Evolutionary conservation across 2,888 invertebrate genomes (phyloP), one percentile per base, ranked within the genome.

Genomic region (Anticlea derivata): DNA sequence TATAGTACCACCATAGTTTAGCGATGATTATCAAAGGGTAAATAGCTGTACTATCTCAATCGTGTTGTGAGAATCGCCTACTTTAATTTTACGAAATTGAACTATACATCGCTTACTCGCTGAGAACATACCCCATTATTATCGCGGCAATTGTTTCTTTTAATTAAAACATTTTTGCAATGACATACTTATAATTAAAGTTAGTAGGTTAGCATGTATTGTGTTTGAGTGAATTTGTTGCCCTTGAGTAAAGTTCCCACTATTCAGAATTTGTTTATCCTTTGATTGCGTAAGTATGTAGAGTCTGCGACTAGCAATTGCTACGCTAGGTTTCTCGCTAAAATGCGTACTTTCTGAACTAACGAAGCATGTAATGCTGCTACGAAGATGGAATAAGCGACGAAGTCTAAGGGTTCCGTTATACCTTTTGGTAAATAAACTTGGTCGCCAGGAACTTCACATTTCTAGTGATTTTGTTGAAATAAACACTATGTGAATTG

Each of bases 151-250:
- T 56, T 54, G 55, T 40, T 54, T 40, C 23, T 29, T 45, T 31
- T 31, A 26, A 45, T 58, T 39, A 34, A 35, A 45, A 50, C 26
- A 29, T 48, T 48, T 50, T 45, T 48, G 46, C 33, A 52, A 60
- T 40, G 12, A 26, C n/a, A 44, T 41, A 20, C 13, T 27, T 45
- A 23, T 30, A n/a, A 27, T 30, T n/a, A 12, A 5, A 33, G 44
- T 7, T 29, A 40, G 30, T 39, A n/a, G 43, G 34, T 22, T 10
- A 40, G 23, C 13, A 7, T 22, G 17, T 26, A 11, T 39, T 41
- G 35, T 30, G 2, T 41, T 7, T 1, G 8, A 23, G 20, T 33
- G 33, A 4, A 23, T 24, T 31, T 34, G 24, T 35, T 34, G 29
- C 34, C 51, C 46, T 55, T 40, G 52, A 22, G 43, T 10, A 30